Percentiles rank a stretch among this genome's conserved stretches.
Conservation (phyloP, 2,888 invertebrate species). For the Latrodectus hesperus region DNA sequence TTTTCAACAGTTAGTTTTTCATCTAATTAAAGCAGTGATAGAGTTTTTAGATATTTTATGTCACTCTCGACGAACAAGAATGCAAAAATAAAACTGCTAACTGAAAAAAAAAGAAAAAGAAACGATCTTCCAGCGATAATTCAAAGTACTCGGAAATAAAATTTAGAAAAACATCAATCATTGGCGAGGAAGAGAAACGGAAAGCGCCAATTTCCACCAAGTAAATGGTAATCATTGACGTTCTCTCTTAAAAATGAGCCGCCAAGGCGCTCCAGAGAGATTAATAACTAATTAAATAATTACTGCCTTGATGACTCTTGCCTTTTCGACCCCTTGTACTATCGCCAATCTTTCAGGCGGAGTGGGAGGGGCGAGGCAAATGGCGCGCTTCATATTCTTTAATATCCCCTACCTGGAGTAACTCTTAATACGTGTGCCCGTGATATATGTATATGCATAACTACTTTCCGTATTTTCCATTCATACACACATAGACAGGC, state of each 20-base stretch:
- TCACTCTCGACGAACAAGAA: too few relatives aligned
- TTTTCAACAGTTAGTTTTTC: too few relatives aligned
- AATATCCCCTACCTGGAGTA: slow-evolving; percentile 1
- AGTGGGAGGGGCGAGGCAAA: neutral
- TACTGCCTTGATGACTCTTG: slow-evolving; percentile 42
- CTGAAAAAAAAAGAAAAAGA: too few relatives aligned
- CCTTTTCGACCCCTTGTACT: slow-evolving; percentile 17
- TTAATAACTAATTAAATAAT: slow-evolving; percentile 68
- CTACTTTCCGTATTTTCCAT: neutral
- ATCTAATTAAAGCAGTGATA: too few relatives aligned
- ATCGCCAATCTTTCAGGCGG: slow-evolving; percentile 25
- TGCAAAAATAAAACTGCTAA: too few relatives aligned
- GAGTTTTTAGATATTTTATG: too few relatives aligned
- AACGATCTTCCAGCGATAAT: neutral
- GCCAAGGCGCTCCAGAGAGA: slow-evolving; percentile 15
- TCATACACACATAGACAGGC: slow-evolving; percentile 37
- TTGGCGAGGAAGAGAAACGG: neutral
- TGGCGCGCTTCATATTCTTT: slow-evolving; percentile 14
- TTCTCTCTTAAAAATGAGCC: neutral
- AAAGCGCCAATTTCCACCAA: slow-evolving; percentile 5
- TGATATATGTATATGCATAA: neutral
- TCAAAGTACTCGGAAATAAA: slow-evolving; percentile 3
- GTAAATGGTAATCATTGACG: neutral
- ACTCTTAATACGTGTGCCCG: neutral
- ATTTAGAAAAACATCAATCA: neutral